Base-by-base conservation (phyloP, 2,888 invertebrate genomes). In the Tenthredo distinguenda region DNA sequence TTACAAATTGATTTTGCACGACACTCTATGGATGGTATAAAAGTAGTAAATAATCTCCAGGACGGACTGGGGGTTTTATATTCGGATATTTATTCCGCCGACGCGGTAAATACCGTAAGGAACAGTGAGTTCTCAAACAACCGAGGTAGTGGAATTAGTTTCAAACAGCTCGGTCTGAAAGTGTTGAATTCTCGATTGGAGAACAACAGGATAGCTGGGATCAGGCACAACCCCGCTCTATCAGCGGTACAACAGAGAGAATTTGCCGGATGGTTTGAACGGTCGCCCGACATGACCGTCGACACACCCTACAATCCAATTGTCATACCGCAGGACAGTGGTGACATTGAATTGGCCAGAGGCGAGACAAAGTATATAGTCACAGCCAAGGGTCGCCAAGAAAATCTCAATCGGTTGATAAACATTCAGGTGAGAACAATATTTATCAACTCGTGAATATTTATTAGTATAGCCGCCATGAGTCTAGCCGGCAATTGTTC, bases 61-160 rank as follows among this genome's bases (percentile, higher is more conserved):
- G 98, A 99, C 91, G 99, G 99, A 0, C 94, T 99, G 43, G 99
- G 99, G 47, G 96, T 99, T 65, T 94, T 99, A 86, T 99, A 99
- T 94, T 98, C 99, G 0, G 99, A 99, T 94, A 96, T 99, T 86
- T 98, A 97, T 92, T 97, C 98, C 37, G 96, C 97, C 2, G 97
- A 97, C 91, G 96, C 97, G 0, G 95, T 97, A 4, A 98, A 98
- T 89, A 96, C 96, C 40, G 96, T 98, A 0, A 96, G 96, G 89
- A 97, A 98, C 92, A 98, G 97, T 0, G 97, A 98, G 91, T 97
- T 98, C 91, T 96, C 96, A 0, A 95, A 96, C 84, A 99, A 99
- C 91, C 95, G 95, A 89, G 98, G 98, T 5, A 98, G 98, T 90
- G 99, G 99, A 12, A 96, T 99, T 12, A 97, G 97, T 91, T 96